Base-by-base conservation (phyloP, 2,113 vertebrate genomes). In the Crotalus viridis region DNA sequence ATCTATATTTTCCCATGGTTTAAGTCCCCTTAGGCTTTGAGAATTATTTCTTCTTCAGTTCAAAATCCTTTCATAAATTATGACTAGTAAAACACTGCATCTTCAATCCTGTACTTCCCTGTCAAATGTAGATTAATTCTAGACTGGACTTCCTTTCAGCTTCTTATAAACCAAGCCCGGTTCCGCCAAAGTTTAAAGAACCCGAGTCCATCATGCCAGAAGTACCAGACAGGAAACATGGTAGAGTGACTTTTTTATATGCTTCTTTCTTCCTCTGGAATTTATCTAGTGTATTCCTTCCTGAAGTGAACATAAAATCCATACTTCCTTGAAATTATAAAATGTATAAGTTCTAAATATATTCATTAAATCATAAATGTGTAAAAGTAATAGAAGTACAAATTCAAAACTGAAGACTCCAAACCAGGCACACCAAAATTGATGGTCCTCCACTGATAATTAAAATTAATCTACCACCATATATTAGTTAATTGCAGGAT, bases 81-180 rank as follows among this genome's bases (percentile, higher is more conserved):
- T 0, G 5, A 81, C 8, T 43, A 81, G 6, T 21, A 39, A 21
- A 39, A 81, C 5, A 39, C 15, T 7, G 2, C 19, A 21, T 43
- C 6, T 81, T 39, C 2, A 81, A 21, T 39, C 33, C 2, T 81
- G 33, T 39, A 39, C 1, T 19, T 21, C 0, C 1, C 7, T 81
- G 74, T 43, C 5, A 39, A 39, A 81, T 81, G 17, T 43, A 19
- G 1, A 81, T 39, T 81, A 39, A 81, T 21, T 87, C 9, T 90
- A 51, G 39, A 90, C 8, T 87, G n/a, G 89, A 24, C n/a, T 93
- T 54, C 74, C 88, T 94, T 94, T 88, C 64, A 33, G 64, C 13
- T 69, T 33, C 5, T 17, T 33, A 6, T 17, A 17, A 74, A 74
- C 13, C 13, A 74, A 74, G 13, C 0, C 69, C 5, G 0, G 13